phyloP scores from a whole-genome alignment of 1,140 invertebrate species.

The Rhopalosiphum maidis region DNA sequence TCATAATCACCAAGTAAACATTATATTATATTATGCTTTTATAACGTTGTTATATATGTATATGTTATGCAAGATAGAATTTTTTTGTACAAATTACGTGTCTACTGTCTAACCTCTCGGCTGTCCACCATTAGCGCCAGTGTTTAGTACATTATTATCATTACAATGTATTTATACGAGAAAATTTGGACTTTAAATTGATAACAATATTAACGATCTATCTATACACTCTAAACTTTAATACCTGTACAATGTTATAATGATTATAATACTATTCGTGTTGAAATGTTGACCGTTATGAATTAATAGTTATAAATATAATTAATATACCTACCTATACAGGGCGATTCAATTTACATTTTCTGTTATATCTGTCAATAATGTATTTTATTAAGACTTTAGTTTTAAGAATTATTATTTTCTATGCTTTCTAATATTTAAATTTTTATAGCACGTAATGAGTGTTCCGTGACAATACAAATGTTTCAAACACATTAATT shows the following conservation, averaged over 20 bases:
- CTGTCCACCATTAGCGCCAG: background rate
- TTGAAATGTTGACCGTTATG: background rate
- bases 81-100: background rate
- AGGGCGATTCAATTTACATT: background rate
- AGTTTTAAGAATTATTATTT: background rate
- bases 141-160: background rate
- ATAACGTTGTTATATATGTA: background rate
- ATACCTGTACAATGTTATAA: background rate
- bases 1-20: background rate
- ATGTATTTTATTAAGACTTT: background rate
- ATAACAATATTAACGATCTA: background rate
- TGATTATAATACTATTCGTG: background rate
- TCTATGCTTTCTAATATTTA: background rate
- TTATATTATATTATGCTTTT: background rate
- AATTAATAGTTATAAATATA: background rate
- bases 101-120: background rate
- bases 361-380: background rate
- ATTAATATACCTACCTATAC: background rate
- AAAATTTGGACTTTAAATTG: conserved; percentile 9
- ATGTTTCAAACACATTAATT: no score
- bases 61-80: background rate
- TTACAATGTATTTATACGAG: background rate
- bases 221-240: background rate
- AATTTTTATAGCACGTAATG: background rate
- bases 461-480: background rate